A percentile compares a stretch with the other conserved stretches of the same genome.
Conservation (phyloP, 2,113 vertebrate species). For the Corythoichthys intestinalis region DNA sequence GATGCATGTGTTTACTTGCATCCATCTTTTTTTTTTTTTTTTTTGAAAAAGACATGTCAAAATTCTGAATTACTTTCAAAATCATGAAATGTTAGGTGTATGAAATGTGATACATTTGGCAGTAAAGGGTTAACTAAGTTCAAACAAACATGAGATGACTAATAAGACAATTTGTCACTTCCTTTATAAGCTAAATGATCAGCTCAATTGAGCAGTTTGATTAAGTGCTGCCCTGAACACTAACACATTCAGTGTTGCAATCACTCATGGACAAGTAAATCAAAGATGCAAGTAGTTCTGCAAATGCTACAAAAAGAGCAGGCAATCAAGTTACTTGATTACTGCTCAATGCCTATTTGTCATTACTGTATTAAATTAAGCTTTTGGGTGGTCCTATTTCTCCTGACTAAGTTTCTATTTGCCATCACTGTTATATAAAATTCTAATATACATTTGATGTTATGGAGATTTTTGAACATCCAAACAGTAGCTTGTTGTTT, state of each 20-base stretch:
- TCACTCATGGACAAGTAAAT: background rate
- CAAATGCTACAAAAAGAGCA: background rate
- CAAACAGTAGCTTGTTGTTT: background rate
- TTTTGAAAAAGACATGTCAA: too few relatives aligned
- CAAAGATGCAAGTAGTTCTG: background rate
- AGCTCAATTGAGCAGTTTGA: conserved; percentile 21
- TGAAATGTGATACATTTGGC: too few relatives aligned
- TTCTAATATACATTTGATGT: background rate
- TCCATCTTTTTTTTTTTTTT: too few relatives aligned
- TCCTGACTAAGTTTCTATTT: background rate
- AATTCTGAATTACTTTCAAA: too few relatives aligned
- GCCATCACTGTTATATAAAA: background rate
- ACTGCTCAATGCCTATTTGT: background rate
- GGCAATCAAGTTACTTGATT: background rate
- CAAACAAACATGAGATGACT: background rate
- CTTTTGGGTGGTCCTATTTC: background rate
- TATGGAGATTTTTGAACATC: background rate
- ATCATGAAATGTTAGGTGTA: too few relatives aligned
- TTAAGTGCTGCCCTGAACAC: conserved; percentile 25
- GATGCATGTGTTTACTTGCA: too few relatives aligned
- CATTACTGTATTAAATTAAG: background rate
- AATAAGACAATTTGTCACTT: conserved; percentile 35
- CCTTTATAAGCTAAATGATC: conserved; percentile 35
- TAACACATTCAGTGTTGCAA: conserved; percentile 4
- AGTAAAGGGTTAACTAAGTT: background rate